Base-by-base conservation (phyloP, 2,113 vertebrate species). In the Sialia sialis region DNA sequence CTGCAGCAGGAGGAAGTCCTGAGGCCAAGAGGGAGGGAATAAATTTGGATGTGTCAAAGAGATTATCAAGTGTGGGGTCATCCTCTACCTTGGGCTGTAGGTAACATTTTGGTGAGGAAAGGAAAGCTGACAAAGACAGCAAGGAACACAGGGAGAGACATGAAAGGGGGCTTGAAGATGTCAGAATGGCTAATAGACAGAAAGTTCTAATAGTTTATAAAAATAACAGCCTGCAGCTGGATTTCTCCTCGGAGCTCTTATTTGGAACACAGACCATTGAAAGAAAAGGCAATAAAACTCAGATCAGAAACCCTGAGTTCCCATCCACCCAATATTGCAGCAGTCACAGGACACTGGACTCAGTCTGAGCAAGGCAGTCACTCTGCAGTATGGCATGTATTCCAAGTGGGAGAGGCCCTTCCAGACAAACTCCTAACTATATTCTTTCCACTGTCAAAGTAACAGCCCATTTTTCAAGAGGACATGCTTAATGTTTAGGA, bases 171-270 rank as follows among this genome's bases (percentile, higher is more conserved):
- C 22, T 94, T 39, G 56, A 70, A 84, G 76, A 46, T 84, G 68
- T 74, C 89, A 92, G 70, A 87, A 72, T 39, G 56, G 77, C 48
- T 87, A 93, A 87, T 3, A 2, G 77, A 70, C 15, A 89, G 29
- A 75, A 87, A 89, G 30, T 44, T 63, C 60, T 93, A 89, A 64
- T 41, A 63, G 66, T 68, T 94, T 82, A 68, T 79, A 94, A 91
- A 93, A 93, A 87, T 72, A 91, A 87, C 78, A 94, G 48, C 87
- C 87, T 52, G 49, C 30, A 95, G 66, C 62, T 93, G n/a, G 16
- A 22, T 78, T 68, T 63, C 66, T 91, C 51, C 64, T 73, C 56
- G 76, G 74, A 87, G 17, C 36, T 82, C 21, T 56, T 44, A 41
- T 87, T 74, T 84, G 74, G 39, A 81, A 41, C 49, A 64, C 23